Evolutionary conservation across 2,113 vertebrate species (phyloP).

Genomic region (Aphelocoma coerulescens): DNA sequence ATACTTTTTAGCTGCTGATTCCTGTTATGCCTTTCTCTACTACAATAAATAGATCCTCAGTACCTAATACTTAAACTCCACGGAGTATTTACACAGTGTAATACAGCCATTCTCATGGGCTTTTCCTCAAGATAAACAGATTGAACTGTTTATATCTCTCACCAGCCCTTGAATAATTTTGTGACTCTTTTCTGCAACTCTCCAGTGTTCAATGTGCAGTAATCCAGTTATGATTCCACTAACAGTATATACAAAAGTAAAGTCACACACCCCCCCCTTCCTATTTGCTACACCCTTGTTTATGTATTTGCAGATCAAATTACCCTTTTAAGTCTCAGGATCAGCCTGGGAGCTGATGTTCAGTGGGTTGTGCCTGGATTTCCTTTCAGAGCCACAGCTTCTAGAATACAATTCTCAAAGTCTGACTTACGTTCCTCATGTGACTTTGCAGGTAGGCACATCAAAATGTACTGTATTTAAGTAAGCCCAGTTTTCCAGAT

Average conservation of each 20-base stretch:
- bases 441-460: neutral
- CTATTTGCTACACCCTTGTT: neutral
- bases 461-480: neutral
- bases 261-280: neutral
- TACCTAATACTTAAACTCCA: neutral
- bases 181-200: conserved; percentile 11
- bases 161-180: neutral
- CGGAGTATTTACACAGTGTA: neutral
- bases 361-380: neutral
- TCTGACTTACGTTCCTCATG: neutral
- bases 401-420: neutral
- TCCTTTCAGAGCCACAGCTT: neutral
- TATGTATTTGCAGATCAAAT: neutral
- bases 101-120: neutral
- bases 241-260: neutral
- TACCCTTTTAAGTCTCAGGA: neutral
- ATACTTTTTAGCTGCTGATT: neutral
- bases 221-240: neutral
- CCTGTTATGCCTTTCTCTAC: neutral
- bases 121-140: conserved; percentile 21
- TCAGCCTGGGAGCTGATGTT: neutral
- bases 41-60: neutral
- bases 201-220: neutral
- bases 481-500: neutral
- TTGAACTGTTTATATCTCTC: conserved; percentile 33